A percentile compares a stretch with the other conserved stretches of the same genome.
phyloP scores from a whole-genome alignment of 2,113 vertebrate genomes.

The Corydoras sp. region DNA sequence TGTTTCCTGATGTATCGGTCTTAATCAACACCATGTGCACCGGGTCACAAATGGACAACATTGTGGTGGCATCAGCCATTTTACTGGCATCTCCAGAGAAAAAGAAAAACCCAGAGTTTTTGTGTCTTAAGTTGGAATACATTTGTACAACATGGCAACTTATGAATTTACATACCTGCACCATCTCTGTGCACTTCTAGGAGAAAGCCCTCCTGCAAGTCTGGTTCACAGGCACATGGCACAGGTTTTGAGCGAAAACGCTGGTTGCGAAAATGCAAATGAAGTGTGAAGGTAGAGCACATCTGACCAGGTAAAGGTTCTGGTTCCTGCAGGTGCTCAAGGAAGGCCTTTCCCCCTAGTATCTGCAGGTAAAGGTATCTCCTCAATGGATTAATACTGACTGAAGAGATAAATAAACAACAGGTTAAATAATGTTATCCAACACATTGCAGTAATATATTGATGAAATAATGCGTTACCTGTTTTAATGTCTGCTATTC shows the following conservation, averaged over 20 bases:
- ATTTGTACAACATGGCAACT: too few species aligned
- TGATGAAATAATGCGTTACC: conserved; percentile 53
- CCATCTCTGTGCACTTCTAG: conserved; percentile 84
- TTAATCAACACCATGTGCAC: conserved; percentile 91
- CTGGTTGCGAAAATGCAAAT: conserved; percentile 90
- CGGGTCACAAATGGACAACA: conserved; percentile 91
- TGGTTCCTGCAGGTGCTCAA: conserved; percentile 92
- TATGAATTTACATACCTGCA: background rate
- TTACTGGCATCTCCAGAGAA: conserved; percentile 74
- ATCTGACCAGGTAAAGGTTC: conserved; percentile 86
- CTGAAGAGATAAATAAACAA: conserved; percentile 62
- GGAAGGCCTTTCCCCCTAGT: conserved; percentile 91
- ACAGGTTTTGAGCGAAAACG: conserved; percentile 92
- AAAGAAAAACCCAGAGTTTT: too few species aligned
- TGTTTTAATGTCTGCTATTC: conserved; percentile 69
- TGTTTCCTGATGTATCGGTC: conserved; percentile 83
- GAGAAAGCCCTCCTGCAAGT: conserved; percentile 88
- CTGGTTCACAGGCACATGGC: conserved; percentile 91
- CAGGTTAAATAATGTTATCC: background rate
- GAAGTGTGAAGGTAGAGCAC: conserved; percentile 86
- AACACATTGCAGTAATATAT: background rate
- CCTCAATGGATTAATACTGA: conserved; percentile 81
- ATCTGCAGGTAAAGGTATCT: conserved; percentile 93
- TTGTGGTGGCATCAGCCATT: conserved; percentile 84
- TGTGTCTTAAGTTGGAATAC: too few species aligned